Evolutionary conservation across 2,888 invertebrate genomes (phyloP).

Genomic region (Empis stercorea): DNA sequence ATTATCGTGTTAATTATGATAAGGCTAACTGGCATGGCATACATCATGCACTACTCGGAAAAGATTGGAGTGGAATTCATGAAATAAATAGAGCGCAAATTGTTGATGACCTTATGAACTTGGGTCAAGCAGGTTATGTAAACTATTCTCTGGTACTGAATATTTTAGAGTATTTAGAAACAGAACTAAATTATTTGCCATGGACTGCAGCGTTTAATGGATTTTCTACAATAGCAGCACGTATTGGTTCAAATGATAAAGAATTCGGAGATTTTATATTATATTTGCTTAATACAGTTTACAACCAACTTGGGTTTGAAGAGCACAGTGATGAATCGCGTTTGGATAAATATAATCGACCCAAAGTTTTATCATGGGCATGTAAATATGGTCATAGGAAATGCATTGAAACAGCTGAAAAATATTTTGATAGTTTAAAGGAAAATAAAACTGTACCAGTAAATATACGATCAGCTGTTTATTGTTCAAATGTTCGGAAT

Average conservation of each 20-base stretch:
- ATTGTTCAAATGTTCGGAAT: slow-evolving; percentile 59
- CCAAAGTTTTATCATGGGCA: slow-evolving; percentile 46
- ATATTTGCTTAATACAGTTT: slow-evolving; percentile 37
- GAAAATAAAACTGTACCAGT: slow-evolving; percentile 37
- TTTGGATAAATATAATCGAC: slow-evolving; percentile 45
- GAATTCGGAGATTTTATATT: slow-evolving; percentile 35
- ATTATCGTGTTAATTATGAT: slow-evolving; percentile 60
- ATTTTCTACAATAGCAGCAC: slow-evolving; percentile 30
- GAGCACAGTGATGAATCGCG: slow-evolving; percentile 37
- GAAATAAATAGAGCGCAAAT: slow-evolving; percentile 62
- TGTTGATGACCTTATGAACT: slow-evolving; percentile 65
- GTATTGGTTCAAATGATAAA: slow-evolving; percentile 21
- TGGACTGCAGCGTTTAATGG: slow-evolving; percentile 55
- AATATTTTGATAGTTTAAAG: slow-evolving; percentile 28
- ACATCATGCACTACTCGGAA: slow-evolving; percentile 29
- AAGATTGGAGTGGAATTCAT: slow-evolving; percentile 40
- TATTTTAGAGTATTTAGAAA: slow-evolving; percentile 52
- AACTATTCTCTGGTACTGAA: slow-evolving; percentile 49
- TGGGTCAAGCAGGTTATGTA: slow-evolving; percentile 54
- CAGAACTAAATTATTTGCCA: slow-evolving; percentile 60
- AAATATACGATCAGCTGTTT: slow-evolving; percentile 56
- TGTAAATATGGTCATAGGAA: slow-evolving; percentile 47
- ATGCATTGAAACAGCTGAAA: slow-evolving; percentile 41
- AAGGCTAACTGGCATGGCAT: slow-evolving; percentile 43
- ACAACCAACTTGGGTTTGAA: slow-evolving; percentile 39